Conservation (phyloP, 2,888 invertebrate genomes). For the Chrysodeixis includens region DNA sequence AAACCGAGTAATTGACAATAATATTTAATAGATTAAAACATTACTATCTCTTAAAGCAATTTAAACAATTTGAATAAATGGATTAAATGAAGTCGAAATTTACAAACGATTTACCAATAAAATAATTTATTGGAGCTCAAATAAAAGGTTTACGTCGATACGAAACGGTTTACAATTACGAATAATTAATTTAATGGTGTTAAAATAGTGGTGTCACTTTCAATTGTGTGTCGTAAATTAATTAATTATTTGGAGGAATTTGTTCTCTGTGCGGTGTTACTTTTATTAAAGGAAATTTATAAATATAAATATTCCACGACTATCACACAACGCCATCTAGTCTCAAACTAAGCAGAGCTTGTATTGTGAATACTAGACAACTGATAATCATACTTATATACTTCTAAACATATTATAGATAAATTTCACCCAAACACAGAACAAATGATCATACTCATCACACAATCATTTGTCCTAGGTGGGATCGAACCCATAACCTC, state of each 20-base stretch:
- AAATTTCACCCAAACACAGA: too few species aligned
- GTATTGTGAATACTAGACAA: too few species aligned
- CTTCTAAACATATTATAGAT: too few species aligned
- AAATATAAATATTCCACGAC: too few species aligned
- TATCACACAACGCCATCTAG: too few species aligned
- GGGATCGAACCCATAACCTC: too few species aligned
- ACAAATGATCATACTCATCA: too few species aligned
- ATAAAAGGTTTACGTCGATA: conserved; percentile 18
- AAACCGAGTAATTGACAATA: background rate
- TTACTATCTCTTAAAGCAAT: background rate
- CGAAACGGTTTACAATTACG: conserved; percentile 18
- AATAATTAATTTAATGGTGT: conserved; percentile 9
- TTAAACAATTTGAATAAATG: background rate
- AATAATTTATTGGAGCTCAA: conserved; percentile 12
- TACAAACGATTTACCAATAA: conserved; percentile 15
- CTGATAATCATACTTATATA: too few species aligned
- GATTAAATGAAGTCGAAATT: background rate
- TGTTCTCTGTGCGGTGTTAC: background rate
- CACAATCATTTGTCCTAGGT: too few species aligned
- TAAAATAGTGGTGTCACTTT: conserved; percentile 18
- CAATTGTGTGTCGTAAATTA: conserved; percentile 11
- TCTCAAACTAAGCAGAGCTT: too few species aligned
- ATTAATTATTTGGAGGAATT: conserved; percentile 18
- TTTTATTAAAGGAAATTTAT: too few species aligned
- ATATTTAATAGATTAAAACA: background rate